Evolutionary conservation across 2,888 invertebrate species (phyloP).

Genomic region (Drosophila siamana): DNA sequence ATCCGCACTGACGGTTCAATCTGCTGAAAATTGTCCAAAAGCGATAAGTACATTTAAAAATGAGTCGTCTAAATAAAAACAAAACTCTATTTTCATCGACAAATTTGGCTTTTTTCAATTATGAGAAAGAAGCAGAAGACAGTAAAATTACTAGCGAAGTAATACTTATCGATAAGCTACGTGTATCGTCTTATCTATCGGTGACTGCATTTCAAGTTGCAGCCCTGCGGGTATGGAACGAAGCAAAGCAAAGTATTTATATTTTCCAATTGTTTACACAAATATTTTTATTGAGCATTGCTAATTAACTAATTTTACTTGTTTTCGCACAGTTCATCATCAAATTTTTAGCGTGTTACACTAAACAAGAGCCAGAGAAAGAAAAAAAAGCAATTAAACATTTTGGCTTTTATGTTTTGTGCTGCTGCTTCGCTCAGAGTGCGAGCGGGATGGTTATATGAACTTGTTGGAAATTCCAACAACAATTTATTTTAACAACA

Average conservation of each 20-base stretch:
- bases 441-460: conserved; percentile 64
- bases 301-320: too few species aligned
- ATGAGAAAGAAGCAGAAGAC: conserved; percentile 37
- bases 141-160: conserved; percentile 40
- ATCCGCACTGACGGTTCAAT: conserved; percentile 98
- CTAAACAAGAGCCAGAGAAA: conserved; percentile 4
- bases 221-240: conserved; percentile 36
- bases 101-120: background rate
- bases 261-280: background rate
- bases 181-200: conserved; percentile 42
- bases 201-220: conserved; percentile 25
- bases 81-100: background rate
- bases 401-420: conserved; percentile 73
- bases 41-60: conserved; percentile 31
- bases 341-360: background rate
- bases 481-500: conserved; percentile 69
- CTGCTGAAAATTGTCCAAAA: conserved; percentile 66
- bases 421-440: conserved; percentile 52
- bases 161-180: conserved; percentile 29
- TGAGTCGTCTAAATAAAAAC: background rate
- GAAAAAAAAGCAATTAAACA: conserved; percentile 58
- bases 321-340: too few species aligned
- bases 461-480: conserved; percentile 71
- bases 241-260: background rate
- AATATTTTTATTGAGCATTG: conserved; percentile 1